These are phyloP conservation scores for Lacanobia oleracea DNA, from an alignment of 2,888 invertebrate genomes.

Conservation along the genomic window DNA sequence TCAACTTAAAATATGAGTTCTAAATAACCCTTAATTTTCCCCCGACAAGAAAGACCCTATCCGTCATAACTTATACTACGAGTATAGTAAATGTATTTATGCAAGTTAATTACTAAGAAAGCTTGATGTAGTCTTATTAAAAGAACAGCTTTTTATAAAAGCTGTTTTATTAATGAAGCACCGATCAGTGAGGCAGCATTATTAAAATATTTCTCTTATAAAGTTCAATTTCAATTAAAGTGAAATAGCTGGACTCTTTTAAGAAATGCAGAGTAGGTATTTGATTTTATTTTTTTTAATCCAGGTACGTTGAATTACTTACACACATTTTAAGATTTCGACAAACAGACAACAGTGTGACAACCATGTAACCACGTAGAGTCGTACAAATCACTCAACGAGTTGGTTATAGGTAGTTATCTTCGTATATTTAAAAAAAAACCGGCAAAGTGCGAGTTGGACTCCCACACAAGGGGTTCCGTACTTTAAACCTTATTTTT, in stretches of 20 bases:
- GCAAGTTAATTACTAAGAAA: constrained; percentile 32
- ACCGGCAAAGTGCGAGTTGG: too few relatives aligned
- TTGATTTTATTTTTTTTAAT: too few relatives aligned
- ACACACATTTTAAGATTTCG: too few relatives aligned
- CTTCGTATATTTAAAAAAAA: too few relatives aligned
- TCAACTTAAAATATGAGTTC: neutral
- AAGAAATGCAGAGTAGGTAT: too few relatives aligned
- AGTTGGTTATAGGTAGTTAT: too few relatives aligned
- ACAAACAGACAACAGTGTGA: too few relatives aligned
- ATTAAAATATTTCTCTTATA: constrained; percentile 14
- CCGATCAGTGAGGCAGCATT: constrained; percentile 10
- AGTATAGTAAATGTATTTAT: constrained; percentile 9
- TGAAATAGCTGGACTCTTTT: neutral
- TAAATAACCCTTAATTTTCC: neutral
- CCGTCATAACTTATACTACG: neutral
- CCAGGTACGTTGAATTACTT: too few relatives aligned
- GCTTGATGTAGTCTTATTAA: constrained; percentile 14
- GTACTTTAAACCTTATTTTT: too few relatives aligned
- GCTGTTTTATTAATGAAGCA: constrained; percentile 32
- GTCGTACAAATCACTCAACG: too few relatives aligned
- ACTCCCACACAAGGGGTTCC: too few relatives aligned
- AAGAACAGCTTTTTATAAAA: constrained; percentile 24
- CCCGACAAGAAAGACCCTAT: neutral
- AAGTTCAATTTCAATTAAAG: constrained; percentile 1
- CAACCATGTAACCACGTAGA: too few relatives aligned